Conservation (phyloP, 2,113 vertebrate genomes). For the Rallus limicola region DNA sequence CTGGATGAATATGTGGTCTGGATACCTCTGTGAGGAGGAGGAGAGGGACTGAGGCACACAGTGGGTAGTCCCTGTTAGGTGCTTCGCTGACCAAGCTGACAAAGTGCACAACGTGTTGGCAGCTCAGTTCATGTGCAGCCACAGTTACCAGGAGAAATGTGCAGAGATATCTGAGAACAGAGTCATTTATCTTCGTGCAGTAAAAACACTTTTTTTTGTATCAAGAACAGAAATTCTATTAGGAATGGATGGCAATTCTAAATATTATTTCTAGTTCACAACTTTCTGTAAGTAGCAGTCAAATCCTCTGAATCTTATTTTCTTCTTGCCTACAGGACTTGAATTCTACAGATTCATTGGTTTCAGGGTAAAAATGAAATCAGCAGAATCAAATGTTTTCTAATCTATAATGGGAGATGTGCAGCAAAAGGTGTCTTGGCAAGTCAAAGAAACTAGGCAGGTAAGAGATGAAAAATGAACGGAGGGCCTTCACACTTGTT, state of each 20-base stretch:
- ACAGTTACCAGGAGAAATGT: not conserved
- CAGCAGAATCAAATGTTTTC: not conserved
- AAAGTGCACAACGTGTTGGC: not conserved
- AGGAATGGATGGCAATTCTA: not conserved
- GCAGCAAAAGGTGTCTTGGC: not conserved
- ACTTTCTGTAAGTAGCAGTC: not conserved
- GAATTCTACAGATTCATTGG: not conserved
- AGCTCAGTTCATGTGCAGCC: not conserved
- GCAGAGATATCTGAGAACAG: not conserved
- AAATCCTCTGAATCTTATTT: not conserved
- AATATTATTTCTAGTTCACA: not conserved
- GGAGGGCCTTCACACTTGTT: not conserved
- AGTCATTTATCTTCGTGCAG: not conserved
- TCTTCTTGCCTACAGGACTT: not conserved
- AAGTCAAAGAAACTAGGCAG: not conserved
- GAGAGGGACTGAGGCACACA: not conserved
- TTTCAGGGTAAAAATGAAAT: not conserved
- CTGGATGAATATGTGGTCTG: not conserved
- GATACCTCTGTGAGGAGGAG: not conserved
- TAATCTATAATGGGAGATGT: not conserved
- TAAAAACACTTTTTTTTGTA: not conserved
- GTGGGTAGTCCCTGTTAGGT: not conserved
- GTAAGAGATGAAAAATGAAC: not conserved
- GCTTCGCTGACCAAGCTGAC: not conserved
- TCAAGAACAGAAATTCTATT: not conserved